Conservation (phyloP, 2,797 vertebrate species). For the Tauraco hartlaubi region DNA sequence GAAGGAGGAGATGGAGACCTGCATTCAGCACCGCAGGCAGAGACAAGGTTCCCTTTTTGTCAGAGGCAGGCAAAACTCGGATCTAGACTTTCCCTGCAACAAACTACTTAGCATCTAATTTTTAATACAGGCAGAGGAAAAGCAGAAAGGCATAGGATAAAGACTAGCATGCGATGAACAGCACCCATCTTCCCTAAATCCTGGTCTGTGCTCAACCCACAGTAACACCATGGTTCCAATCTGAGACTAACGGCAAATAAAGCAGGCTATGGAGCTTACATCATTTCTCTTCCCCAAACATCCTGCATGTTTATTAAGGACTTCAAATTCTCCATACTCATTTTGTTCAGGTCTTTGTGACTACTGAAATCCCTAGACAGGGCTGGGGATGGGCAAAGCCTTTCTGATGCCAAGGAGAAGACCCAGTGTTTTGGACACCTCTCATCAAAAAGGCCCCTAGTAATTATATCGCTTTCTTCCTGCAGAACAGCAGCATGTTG, state of each 20-base stretch:
- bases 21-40: background rate
- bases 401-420: background rate
- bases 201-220: background rate
- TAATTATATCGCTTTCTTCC: background rate
- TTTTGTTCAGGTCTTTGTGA: background rate
- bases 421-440: background rate
- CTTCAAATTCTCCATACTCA: background rate
- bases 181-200: background rate
- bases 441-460: background rate
- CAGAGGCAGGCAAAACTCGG: background rate
- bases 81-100: background rate
- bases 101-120: background rate
- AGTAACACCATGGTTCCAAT: background rate
- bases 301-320: background rate
- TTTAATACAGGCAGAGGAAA: background rate
- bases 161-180: background rate
- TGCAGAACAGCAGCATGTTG: rapidly evolving
- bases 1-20: background rate
- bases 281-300: background rate
- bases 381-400: background rate
- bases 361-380: background rate
- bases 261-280: background rate
- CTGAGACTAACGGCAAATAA: background rate
- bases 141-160: background rate
- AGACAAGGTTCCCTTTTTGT: background rate